A percentile compares a stretch with the other conserved stretches of the same genome.
Conservation (phyloP, 2,113 vertebrate species). For the Petroica traversi region DNA sequence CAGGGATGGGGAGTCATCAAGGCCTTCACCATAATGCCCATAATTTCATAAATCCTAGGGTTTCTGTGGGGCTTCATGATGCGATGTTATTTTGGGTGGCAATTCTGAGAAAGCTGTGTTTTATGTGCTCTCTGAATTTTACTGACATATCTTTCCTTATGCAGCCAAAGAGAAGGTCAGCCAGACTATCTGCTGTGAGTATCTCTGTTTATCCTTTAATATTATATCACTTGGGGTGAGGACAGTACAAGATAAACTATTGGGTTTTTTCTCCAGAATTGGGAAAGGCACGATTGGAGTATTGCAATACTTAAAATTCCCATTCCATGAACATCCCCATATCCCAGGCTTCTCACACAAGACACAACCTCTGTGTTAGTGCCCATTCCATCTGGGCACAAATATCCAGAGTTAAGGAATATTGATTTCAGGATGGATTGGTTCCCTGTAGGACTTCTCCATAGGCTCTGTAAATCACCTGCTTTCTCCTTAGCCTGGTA, state of each 20-base stretch:
- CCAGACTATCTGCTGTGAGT: slow-evolving; percentile 91
- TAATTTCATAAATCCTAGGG: neutral
- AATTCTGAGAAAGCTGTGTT: neutral
- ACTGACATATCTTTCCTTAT: slow-evolving; percentile 44
- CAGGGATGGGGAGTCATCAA: neutral
- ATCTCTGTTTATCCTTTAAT: neutral
- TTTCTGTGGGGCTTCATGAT: fast-evolving
- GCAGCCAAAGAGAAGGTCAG: slow-evolving; percentile 94
- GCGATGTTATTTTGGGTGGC: neutral
- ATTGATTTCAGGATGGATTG: neutral
- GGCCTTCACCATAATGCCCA: fast-evolving
- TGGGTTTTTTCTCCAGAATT: fast-evolving
- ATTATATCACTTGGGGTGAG: neutral
- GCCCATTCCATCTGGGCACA: neutral
- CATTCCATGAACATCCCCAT: neutral
- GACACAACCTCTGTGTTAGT: neutral
- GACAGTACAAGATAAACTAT: fast-evolving
- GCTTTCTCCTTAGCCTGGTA: neutral
- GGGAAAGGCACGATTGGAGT: neutral
- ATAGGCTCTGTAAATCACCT: neutral
- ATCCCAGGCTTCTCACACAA: fast-evolving
- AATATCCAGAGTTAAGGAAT: neutral
- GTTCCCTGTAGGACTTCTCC: neutral
- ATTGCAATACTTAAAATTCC: neutral
- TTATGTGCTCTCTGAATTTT: neutral